phyloP scores from a whole-genome alignment of 2,888 invertebrate species.

The Petrolisthes cinctipes region DNA sequence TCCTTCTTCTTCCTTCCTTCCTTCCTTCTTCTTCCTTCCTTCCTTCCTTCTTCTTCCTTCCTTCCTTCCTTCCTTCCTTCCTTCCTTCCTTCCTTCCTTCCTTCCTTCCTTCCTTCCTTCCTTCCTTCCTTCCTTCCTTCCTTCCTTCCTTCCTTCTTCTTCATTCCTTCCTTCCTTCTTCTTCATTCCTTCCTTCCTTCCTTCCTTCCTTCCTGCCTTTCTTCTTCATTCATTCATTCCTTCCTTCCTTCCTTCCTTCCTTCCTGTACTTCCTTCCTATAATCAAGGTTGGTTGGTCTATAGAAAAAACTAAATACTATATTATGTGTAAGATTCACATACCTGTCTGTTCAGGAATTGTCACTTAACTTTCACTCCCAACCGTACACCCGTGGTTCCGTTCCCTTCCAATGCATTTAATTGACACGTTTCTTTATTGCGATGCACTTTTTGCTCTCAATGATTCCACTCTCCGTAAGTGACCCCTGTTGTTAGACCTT shows the following conservation, averaged over 20 bases:
- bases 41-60: no score
- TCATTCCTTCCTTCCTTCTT: neutral
- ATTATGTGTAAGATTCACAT: no score
- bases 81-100: neutral
- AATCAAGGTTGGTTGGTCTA: no score
- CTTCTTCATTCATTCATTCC: neutral
- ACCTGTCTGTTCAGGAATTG: neutral
- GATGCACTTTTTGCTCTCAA: neutral
- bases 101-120: neutral
- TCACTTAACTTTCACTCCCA: neutral
- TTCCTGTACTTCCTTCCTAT: no score
- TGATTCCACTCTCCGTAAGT: neutral
- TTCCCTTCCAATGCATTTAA: neutral
- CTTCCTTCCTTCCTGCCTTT: neutral
- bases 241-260: no score
- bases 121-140: neutral
- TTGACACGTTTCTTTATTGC: neutral
- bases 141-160: neutral
- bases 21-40: neutral
- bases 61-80: no score
- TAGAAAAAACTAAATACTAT: no score
- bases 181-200: neutral
- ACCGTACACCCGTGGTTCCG: neutral
- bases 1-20: neutral
- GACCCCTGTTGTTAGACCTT: no score